phyloP scores from a whole-genome alignment of 2,113 vertebrate genomes.

The cat (Felis catus) region DNA sequence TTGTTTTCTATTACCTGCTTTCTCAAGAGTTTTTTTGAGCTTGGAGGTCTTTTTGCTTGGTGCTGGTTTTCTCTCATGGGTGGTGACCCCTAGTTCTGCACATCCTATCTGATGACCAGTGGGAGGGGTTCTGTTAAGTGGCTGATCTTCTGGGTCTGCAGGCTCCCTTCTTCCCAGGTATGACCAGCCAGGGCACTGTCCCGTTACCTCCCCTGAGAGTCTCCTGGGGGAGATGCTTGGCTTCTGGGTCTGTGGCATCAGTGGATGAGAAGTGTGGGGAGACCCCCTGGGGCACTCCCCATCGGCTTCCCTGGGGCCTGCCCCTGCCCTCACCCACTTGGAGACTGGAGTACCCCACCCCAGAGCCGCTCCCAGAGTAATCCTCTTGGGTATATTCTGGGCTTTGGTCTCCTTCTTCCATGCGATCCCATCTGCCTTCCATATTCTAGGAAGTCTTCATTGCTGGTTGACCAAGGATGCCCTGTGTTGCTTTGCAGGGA shows the following conservation, averaged over 20 bases:
- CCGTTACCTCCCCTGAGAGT: not conserved
- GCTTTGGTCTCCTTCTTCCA: not conserved
- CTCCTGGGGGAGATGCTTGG: not conserved
- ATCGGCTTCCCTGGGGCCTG: not conserved
- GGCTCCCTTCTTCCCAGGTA: not conserved
- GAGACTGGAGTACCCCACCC: not conserved
- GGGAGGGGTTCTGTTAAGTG: not conserved
- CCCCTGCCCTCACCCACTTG: not conserved
- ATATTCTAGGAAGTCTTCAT: not conserved
- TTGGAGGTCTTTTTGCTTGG: not conserved
- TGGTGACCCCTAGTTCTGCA: not conserved
- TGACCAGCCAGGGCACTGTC: not conserved
- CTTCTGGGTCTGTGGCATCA: not conserved
- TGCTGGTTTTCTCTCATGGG: not conserved
- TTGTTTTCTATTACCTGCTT: not conserved
- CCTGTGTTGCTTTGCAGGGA: not conserved
- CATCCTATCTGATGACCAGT: not conserved
- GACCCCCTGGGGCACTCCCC: rapidly evolving
- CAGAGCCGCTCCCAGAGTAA: not conserved
- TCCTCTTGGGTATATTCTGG: not conserved
- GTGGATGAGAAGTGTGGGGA: not conserved
- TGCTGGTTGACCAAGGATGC: not conserved
- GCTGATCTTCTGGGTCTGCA: not conserved
- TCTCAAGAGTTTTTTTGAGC: not conserved
- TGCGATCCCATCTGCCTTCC: not conserved